phyloP scores from a whole-genome alignment of 2,113 vertebrate species.

The Hemicordylus capensis region DNA sequence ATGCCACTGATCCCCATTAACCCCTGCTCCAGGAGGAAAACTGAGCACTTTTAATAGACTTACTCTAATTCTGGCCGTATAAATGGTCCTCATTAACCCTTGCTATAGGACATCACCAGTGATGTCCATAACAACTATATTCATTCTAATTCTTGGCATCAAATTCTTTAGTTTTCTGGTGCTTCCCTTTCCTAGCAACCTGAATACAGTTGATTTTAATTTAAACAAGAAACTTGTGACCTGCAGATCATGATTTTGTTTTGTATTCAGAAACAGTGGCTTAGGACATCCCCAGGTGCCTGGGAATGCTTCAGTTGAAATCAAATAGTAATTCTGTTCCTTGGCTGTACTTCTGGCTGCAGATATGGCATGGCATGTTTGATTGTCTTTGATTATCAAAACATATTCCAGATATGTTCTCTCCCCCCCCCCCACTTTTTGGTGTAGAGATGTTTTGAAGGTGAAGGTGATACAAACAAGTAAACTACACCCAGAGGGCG shows the following conservation, averaged over 20 bases:
- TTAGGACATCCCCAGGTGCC: too few relatives aligned
- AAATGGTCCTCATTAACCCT: constrained; percentile 63
- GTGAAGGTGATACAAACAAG: too few relatives aligned
- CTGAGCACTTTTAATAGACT: constrained; percentile 60
- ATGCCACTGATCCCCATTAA: too few relatives aligned
- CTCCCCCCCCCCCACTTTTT: too few relatives aligned
- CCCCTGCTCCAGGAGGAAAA: too few relatives aligned
- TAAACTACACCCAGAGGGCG: too few relatives aligned
- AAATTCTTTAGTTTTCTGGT: background rate
- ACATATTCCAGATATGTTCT: too few relatives aligned
- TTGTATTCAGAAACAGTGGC: background rate
- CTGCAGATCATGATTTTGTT: background rate
- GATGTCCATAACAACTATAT: constrained; percentile 29
- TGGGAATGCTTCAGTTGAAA: background rate
- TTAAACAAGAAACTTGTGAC: background rate
- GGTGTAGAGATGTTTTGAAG: too few relatives aligned
- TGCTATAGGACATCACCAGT: constrained; percentile 32
- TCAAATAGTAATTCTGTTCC: background rate
- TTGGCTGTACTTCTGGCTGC: background rate
- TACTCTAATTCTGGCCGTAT: constrained; percentile 46
- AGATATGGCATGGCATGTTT: background rate
- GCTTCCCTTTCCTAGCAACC: background rate
- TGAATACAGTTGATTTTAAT: background rate
- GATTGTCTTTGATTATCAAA: too few relatives aligned
- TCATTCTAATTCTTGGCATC: constrained; percentile 35